phyloP scores from a whole-genome alignment of 2,888 invertebrate genomes.

The Deilephila elpenor region DNA sequence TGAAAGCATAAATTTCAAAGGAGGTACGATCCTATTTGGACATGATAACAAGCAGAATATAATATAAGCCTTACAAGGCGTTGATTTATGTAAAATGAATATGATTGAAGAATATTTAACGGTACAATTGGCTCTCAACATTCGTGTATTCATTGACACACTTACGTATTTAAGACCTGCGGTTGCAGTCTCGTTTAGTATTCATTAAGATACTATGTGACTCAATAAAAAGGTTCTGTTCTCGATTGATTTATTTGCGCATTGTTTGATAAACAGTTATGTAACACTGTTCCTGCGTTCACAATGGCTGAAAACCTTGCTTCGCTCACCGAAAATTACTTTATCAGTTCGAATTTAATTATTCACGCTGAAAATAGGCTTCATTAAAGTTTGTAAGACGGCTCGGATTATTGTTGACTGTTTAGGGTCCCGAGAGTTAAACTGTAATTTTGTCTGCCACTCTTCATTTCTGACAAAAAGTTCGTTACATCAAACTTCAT shows the following conservation, averaged over 20 bases:
- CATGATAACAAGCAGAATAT: neutral
- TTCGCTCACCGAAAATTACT: neutral
- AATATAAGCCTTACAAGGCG: neutral
- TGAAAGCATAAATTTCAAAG: conserved; percentile 35
- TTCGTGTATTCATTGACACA: conserved; percentile 27
- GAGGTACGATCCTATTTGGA: neutral
- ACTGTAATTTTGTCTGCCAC: neutral
- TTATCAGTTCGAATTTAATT: conserved; percentile 10
- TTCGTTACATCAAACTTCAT: neutral
- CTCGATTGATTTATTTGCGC: neutral
- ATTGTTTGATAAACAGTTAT: conserved; percentile 2
- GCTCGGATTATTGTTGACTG: neutral
- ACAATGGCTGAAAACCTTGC: neutral
- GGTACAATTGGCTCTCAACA: conserved; percentile 24
- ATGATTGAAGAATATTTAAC: conserved; percentile 21
- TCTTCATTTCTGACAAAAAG: neutral
- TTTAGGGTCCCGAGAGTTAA: neutral
- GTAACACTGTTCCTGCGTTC: neutral
- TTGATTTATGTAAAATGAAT: neutral
- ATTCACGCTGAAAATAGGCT: neutral
- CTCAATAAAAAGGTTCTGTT: conserved; percentile 8
- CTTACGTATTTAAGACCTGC: conserved; percentile 18
- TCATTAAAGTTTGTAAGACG: neutral
- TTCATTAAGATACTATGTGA: conserved; percentile 20
- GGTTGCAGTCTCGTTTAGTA: conserved; percentile 20